These are phyloP conservation scores for Amphiduros pacificus DNA, from an alignment of 2,888 invertebrate species.

Conservation along the genomic window DNA sequence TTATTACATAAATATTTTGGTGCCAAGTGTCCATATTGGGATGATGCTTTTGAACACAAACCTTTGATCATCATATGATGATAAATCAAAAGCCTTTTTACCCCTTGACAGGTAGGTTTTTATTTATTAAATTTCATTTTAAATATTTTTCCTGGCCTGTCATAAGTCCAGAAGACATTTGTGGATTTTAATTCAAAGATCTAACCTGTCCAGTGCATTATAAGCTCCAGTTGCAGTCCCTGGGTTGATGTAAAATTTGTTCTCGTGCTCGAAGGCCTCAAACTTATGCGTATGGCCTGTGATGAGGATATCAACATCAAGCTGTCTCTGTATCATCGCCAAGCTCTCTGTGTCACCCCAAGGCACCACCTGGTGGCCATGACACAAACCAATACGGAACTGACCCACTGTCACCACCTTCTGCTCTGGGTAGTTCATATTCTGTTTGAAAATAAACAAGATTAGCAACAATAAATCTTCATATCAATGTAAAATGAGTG, in stretches of 20 bases:
- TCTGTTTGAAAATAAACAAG: slow-evolving; percentile 67
- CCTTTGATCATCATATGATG: background rate
- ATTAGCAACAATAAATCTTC: too few species aligned
- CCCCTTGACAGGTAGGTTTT: background rate
- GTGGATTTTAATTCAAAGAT: too few species aligned
- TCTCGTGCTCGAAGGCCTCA: slow-evolving; percentile 97
- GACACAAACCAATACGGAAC: slow-evolving; percentile 95
- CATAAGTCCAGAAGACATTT: background rate
- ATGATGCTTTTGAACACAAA: background rate
- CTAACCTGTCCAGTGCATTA: slow-evolving; percentile 85
- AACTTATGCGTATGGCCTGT: slow-evolving; percentile 98
- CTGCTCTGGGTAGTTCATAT: slow-evolving; percentile 83
- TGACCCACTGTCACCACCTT: slow-evolving; percentile 99
- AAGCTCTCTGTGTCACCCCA: slow-evolving; percentile 77
- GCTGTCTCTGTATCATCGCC: slow-evolving; percentile 89
- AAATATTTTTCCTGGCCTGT: too few species aligned
- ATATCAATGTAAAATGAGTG: too few species aligned
- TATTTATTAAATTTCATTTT: too few species aligned
- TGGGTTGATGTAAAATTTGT: slow-evolving; percentile 98
- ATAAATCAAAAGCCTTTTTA: background rate
- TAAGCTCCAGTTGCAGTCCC: slow-evolving; percentile 99
- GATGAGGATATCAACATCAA: slow-evolving; percentile 98
- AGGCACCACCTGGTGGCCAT: slow-evolving; percentile 97
- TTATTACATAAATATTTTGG: background rate
- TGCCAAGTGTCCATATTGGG: background rate